Evolutionary conservation across 1,140 invertebrate species (phyloP).

Genomic region (Coboldia fuscipes): DNA sequence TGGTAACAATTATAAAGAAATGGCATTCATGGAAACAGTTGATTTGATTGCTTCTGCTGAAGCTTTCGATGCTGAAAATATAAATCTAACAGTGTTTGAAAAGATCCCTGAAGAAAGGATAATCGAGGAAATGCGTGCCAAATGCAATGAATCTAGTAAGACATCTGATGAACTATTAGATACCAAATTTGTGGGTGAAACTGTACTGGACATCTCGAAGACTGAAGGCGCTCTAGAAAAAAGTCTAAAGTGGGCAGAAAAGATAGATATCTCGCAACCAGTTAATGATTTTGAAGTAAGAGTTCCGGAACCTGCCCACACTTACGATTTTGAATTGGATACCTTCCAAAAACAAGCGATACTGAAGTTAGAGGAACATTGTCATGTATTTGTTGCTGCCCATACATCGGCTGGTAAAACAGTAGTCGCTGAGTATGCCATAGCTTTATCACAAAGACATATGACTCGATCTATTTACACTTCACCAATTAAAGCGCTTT

Average conservation of each 20-base stretch:
- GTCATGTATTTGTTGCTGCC: slow-evolving; percentile 95
- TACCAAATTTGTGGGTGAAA: not conserved
- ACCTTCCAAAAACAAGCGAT: slow-evolving; percentile 95
- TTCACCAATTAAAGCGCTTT: slow-evolving; percentile 96
- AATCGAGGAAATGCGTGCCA: too few species aligned
- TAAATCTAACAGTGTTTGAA: slow-evolving; percentile 17
- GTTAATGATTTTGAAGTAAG: slow-evolving; percentile 63
- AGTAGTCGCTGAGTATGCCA: slow-evolving; percentile 96
- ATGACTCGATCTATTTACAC: slow-evolving; percentile 94
- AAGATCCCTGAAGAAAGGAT: too few species aligned
- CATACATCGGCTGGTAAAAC: slow-evolving; percentile 99
- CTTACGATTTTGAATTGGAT: slow-evolving; percentile 86
- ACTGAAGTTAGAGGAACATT: slow-evolving; percentile 75
- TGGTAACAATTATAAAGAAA: not conserved
- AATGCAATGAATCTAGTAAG: not conserved
- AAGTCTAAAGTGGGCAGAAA: slow-evolving; percentile 62
- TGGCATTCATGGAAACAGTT: not conserved
- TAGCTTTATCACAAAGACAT: slow-evolving; percentile 79
- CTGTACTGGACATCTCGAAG: slow-evolving; percentile 28
- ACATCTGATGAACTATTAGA: not conserved
- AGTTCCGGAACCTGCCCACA: slow-evolving; percentile 67
- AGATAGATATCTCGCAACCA: slow-evolving; percentile 57
- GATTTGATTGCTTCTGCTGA: not conserved
- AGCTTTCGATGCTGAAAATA: slow-evolving; percentile 7
- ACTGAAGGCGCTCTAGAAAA: slow-evolving; percentile 9